A percentile compares a stretch with the other conserved stretches of the same genome.
These are phyloP conservation scores for Cepaea hortensis DNA, from an alignment of 2,888 invertebrate species.

Conservation along the genomic window DNA sequence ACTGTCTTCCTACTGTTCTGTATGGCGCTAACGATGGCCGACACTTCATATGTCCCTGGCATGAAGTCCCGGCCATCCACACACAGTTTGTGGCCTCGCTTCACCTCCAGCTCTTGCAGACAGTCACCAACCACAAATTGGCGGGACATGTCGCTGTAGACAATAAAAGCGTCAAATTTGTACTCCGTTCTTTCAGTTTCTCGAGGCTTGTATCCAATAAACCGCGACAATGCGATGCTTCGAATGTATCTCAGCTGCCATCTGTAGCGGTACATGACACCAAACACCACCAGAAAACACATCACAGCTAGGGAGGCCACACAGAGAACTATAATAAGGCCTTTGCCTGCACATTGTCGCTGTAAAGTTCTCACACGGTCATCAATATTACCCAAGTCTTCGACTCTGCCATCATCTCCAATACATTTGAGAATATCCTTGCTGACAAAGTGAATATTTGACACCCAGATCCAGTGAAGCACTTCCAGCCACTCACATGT, in stretches of 20 bases:
- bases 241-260: constrained; percentile 32
- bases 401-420: not conserved
- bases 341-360: constrained; percentile 8
- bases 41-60: constrained; percentile 36
- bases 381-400: not conserved
- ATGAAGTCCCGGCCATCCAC: constrained; percentile 38
- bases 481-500: constrained; percentile 32
- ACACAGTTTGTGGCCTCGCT: constrained; percentile 29
- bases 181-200: not conserved
- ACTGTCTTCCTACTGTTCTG: constrained; percentile 38
- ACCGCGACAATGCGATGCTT: not conserved
- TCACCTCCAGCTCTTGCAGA: constrained; percentile 30
- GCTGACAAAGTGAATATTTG: not conserved
- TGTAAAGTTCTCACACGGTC: not conserved
- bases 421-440: not conserved
- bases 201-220: constrained; percentile 1
- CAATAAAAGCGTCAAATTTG: constrained; percentile 39
- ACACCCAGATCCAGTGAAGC: constrained; percentile 15
- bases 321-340: constrained; percentile 9
- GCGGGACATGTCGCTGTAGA: not conserved
- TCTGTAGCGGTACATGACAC: constrained; percentile 14
- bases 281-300: not conserved
- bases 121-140: constrained; percentile 20
- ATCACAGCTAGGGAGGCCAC: not conserved
- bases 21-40: constrained; percentile 30